A percentile compares a stretch with the other conserved stretches of the same genome.
These are phyloP conservation scores for Prochilodus magdalenae DNA, from an alignment of 2,113 vertebrate species.

Conservation along the genomic window DNA sequence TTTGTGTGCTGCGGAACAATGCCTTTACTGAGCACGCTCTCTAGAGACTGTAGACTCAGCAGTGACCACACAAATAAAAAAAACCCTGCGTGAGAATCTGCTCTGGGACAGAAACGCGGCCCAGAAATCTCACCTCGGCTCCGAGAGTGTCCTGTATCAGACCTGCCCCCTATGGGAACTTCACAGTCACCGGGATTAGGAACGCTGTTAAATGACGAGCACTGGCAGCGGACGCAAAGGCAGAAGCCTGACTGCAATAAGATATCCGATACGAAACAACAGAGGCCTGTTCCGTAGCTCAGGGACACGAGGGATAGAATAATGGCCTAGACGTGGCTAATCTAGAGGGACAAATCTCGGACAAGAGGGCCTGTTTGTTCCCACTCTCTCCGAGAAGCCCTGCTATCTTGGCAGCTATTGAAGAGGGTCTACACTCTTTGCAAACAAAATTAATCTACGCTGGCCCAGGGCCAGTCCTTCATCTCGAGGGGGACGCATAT, in stretches of 20 bases:
- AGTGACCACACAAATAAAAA: constrained; percentile 3
- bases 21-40: constrained; percentile 13
- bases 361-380: constrained; percentile 42
- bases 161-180: constrained; percentile 3
- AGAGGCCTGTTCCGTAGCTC: constrained; percentile 31
- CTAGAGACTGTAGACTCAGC: constrained; percentile 18
- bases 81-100: constrained; percentile 28
- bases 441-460: constrained; percentile 31
- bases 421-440: constrained; percentile 20
- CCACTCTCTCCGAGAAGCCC: constrained; percentile 23
- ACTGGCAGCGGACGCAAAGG: constrained; percentile 26
- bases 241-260: constrained; percentile 45
- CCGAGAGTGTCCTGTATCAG: constrained; percentile 22
- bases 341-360: constrained; percentile 46
- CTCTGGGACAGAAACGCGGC: background rate
- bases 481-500: constrained; percentile 1
- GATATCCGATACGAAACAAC: constrained; percentile 28
- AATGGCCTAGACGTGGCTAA: constrained; percentile 38
- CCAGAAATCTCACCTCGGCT: constrained; percentile 25
- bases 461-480: constrained; percentile 16
- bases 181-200: constrained; percentile 9
- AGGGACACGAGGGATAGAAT: constrained; percentile 23
- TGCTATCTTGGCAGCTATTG: constrained; percentile 28
- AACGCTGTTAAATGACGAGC: constrained; percentile 26
- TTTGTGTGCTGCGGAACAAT: constrained; percentile 35